phyloP scores from a whole-genome alignment of 2,888 invertebrate species.

The Eumerus sabulonum region DNA sequence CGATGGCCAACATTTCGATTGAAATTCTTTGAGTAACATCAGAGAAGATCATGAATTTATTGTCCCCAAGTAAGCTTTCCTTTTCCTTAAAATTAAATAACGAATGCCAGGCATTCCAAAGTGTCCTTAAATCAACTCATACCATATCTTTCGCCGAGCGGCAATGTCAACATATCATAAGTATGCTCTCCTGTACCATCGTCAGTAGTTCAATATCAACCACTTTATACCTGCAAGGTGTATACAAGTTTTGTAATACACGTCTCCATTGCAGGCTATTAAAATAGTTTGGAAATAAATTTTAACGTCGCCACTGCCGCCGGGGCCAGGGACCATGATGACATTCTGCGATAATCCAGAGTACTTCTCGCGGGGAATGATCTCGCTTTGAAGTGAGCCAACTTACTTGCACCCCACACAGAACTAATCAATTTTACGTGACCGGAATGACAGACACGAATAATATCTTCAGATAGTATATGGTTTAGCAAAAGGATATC shows the following conservation, averaged over 20 bases:
- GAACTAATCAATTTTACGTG: constrained; percentile 58
- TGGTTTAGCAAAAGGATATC: neutral
- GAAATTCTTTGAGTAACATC: constrained; percentile 41
- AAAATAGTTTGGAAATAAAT: constrained; percentile 64
- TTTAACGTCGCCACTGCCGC: constrained; percentile 10
- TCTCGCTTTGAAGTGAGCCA: constrained; percentile 26
- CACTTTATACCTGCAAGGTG: constrained; percentile 28
- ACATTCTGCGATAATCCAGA: constrained; percentile 35
- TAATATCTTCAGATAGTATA: neutral
- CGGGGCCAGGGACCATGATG: constrained; percentile 13
- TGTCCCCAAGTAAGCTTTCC: constrained; percentile 44
- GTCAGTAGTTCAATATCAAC: constrained; percentile 38
- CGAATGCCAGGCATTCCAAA: constrained; percentile 44
- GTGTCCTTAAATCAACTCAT: constrained; percentile 47
- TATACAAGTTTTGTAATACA: constrained; percentile 52
- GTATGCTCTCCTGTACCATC: constrained; percentile 22
- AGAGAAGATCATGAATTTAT: constrained; percentile 46
- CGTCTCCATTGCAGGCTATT: constrained; percentile 39
- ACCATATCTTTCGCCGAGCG: constrained; percentile 11
- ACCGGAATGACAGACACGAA: constrained; percentile 32
- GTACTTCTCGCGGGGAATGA: constrained; percentile 8
- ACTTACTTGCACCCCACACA: constrained; percentile 18
- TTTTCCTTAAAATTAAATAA: constrained; percentile 57
- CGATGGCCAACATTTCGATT: constrained; percentile 15
- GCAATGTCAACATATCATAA: no score